Evolutionary conservation across 2,888 invertebrate species (phyloP).

Genomic region (Suillia variegata): DNA sequence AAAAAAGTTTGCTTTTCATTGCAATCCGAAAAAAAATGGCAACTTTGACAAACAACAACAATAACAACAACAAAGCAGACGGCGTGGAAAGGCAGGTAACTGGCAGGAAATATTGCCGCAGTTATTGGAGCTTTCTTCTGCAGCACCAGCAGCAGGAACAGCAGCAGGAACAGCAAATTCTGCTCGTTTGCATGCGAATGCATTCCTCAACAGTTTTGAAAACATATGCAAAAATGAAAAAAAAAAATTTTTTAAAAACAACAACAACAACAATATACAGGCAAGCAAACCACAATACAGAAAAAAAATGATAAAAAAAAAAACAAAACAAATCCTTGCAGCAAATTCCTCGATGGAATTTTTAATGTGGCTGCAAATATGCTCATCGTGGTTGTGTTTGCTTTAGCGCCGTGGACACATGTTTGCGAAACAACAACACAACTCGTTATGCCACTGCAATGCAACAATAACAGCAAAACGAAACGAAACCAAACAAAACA

Average conservation of each 20-base stretch:
- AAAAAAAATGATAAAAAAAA: too few species aligned
- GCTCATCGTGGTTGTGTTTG: background rate
- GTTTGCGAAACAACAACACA: too few species aligned
- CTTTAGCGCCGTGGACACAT: too few species aligned
- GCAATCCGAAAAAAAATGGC: constrained; percentile 45
- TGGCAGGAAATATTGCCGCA: constrained; percentile 12
- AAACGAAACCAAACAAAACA: too few species aligned
- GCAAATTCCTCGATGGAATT: constrained; percentile 42
- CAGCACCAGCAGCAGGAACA: background rate
- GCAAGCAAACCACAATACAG: too few species aligned
- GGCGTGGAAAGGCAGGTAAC: background rate
- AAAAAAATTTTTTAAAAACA: too few species aligned
- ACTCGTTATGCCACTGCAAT: too few species aligned
- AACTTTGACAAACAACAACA: constrained; percentile 49
- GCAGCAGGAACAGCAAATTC: constrained; percentile 32
- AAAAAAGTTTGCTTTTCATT: constrained; percentile 49
- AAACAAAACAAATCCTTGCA: constrained; percentile 27
- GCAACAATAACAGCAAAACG: too few species aligned
- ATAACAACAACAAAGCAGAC: constrained; percentile 19
- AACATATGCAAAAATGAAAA: background rate
- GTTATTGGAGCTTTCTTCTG: constrained; percentile 2
- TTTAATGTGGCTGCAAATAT: constrained; percentile 33
- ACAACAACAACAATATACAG: too few species aligned
- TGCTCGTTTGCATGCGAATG: constrained; percentile 21
- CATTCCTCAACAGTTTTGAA: background rate